Evolutionary conservation across 2,113 vertebrate genomes (phyloP), one percentile per base, ranked within the genome.

Genomic region (Otocyon megalotis): DNA sequence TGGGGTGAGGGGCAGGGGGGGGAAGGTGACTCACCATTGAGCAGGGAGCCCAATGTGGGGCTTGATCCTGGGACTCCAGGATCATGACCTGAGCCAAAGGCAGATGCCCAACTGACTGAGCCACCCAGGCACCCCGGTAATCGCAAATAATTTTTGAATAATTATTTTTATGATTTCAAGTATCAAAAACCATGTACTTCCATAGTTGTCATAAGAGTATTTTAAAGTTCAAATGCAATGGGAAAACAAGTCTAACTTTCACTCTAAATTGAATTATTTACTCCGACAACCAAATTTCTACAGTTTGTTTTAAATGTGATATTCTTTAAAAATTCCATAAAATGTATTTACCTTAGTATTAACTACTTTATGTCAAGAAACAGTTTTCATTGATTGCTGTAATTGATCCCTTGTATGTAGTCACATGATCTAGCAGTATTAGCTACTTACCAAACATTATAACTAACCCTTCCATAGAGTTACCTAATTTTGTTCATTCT

Each of bases 261-360:
- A 91, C 32, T 62, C 24, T 72, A 85, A 96, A 77, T 94, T 92
- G 72, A 92, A n/a, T n/a, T 93, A 72, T 86, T 96, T 88, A 94
- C 14, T 71, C 32, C 81, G 30, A 82, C 3, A 92, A 81, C 82
- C 32, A 89, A 89, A 94, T 94, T 95, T 62, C 26, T 67, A 4
- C 79, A 88, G 60, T 71, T 94, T 85, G 48, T 50, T 85, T 37
- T 84, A 93, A 97, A 92, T 83, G 30, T 65, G 19, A 28, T 63
- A 84, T 48, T 69, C 32, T n/a, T 81, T 43, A 85, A 93, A 94
- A 83, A 85, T 48, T 48, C 48, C 82, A 80, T 87, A 92, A 6
- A 96, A 86, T 63, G 48, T 71, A 22, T 82, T 97, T 92, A 93
- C n/a, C 28, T 95, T 17, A 65, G 63, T 58, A 90, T 80, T 95